Evolutionary conservation across 1,140 invertebrate genomes (phyloP), one percentile per base, ranked within the genome.

Genomic region (Colletes gigas): DNA sequence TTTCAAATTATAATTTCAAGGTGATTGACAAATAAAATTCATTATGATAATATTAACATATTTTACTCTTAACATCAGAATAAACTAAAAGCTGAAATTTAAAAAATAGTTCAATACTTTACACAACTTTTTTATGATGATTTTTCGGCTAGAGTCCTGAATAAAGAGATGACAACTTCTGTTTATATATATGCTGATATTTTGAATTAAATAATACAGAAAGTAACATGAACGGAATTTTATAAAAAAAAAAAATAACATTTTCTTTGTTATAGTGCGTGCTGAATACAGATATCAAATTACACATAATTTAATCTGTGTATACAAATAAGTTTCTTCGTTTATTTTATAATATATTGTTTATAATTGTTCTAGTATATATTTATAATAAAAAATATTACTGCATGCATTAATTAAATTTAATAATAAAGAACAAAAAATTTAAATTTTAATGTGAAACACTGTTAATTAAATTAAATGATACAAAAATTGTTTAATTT

Each of bases 81-180:
- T 54, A 4, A 55, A 78, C 6, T 8, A 3, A 65, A 60, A 15
- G 8, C 1, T 65, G 7, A 55, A 47, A 10, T 55, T 9, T 19
- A 17, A 57, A 68, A 50, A 52, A 73, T 70, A 21, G 30, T 44
- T 78, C 66, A 50, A 21, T 52, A 59, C 85, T 3, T 47, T 1
- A 4, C 44, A 9, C 9, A 47, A 47, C 44, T 62, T 73, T 78
- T 76, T 54, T 62, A 47, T 91, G 92, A 93, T 93, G 92, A 93
- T 80, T 81, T 62, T 80, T 85, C 90, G 92, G 91, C 92, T 93
- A 93, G 92, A 93, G 92, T 93, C 88, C 92, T 93, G 92, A 92
- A 78, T 88, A 67, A 77, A 92, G 89, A 91, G 90, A 92, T 92
- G 90, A 92, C 83, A 92, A 81, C 59, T 50, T 74, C 82, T 90